Evolutionary conservation across 2,888 invertebrate genomes (phyloP), one percentile per base, ranked within the genome.

Genomic region (Noctua comes): DNA sequence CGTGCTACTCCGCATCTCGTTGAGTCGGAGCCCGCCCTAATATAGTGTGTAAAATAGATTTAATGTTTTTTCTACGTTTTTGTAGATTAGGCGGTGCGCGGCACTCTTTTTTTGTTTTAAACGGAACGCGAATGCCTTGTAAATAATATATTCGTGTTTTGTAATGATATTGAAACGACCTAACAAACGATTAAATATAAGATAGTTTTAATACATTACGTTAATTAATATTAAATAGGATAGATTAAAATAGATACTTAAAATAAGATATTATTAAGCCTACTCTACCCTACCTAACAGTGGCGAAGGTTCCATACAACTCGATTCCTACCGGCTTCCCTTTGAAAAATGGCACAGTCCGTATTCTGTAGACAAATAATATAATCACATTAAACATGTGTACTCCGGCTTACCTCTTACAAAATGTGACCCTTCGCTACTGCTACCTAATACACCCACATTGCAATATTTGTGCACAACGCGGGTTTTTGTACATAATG

Each of bases 71-170:
- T 74, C 43, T 46, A 43, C 27, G 40, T 46, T 27, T 27, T 16
- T 2, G 64, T 64, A 36, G 10, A 64, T 5, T 36, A 36, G 10
- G 64, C 27, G 24, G 31, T 77, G 24, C 31, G 6, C 21, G 24
- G 7, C 18, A 62, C 59, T 54, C n/a, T 48, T n/a, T 36, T 8
- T 36, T 72, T 16, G n/a, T 11, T 59, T 66, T n/a, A 8, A 10
- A 31, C n/a, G 65, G 16, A 59, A 66, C 24, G 66, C 57, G 57
- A 73, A 80, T 48, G 16, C 0, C 8, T 11, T 80, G 73, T 79
- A 73, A 48, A 79, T 73, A 59, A 10, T 43, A 10, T 43, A 1
- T 73, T 80, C 40, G 65, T 65, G 48, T 79, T 48, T 57, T 43
- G 16, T 31, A 18, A 62, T 6, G 59, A 21, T 21, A 8, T 16